Evolutionary conservation across 30 jellyfish, hydroid and myxozoan species (phyloP), one percentile per base, ranked within the genome.

Genomic region (Turritopsis dohrnii): DNA sequence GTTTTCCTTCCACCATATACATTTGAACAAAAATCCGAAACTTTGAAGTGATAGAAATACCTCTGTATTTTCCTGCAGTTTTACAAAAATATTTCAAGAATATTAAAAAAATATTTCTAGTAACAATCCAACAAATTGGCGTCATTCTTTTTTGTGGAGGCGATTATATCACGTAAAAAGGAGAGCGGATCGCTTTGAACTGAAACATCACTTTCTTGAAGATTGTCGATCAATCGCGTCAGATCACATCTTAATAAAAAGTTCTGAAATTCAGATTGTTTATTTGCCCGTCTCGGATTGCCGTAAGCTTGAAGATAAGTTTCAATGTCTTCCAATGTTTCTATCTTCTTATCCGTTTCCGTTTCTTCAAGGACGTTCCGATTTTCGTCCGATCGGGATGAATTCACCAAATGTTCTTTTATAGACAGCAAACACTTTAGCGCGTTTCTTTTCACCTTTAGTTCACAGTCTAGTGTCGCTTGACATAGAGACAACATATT

Each of bases 91-190:
- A n/a, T n/a, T n/a, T n/a, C n/a, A n/a, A n/a, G n/a, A n/a, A n/a
- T n/a, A n/a, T n/a, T n/a, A n/a, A n/a, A n/a, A n/a, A n/a, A n/a
- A n/a, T n/a, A n/a, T n/a, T 60, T 60, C 53, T 71, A 82, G 66
- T 82, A 82, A 54, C 89, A 82, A 71, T 82, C 89, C 71, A 82
- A 52, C 65, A 82, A 29, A 31, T 82, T 82, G 13, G 26, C 71
- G 20, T 82, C 89, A 82, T 75, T 71, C 26, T 26, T 52, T 65
- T 82, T 82, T 22, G 89, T 71, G 20, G 89, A 82, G 19, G 52
- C 17, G 17, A 82, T 65, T 1, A 82, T 82, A 28, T 82, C 89
- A 0, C 71, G 85, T 21, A 82, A 20, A 66, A 82, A 82, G n/a
- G 89, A 82, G 20, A 21, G 24, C 21, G 86, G 85, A 28, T 82